A percentile compares a stretch with the other conserved stretches of the same genome.
phyloP scores from a whole-genome alignment of 2,888 invertebrate species.

The Latrodectus elegans region DNA sequence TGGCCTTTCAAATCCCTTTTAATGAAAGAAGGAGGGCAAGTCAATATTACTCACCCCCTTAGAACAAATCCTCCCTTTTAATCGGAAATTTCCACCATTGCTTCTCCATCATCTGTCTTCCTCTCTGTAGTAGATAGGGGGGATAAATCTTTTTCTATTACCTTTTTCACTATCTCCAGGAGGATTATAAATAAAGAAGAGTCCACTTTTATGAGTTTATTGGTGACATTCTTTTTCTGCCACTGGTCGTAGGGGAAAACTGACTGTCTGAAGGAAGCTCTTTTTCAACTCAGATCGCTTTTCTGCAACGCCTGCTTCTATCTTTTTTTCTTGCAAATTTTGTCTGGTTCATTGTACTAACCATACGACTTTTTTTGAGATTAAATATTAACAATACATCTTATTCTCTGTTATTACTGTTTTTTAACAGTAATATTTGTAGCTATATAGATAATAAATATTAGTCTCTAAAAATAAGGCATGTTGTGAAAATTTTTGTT shows the following conservation, averaged over 20 bases:
- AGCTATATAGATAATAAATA: no score
- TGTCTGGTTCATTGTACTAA: no score
- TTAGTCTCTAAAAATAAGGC: no score
- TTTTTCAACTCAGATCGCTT: background rate
- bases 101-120: background rate
- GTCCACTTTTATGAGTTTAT: background rate
- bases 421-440: no score
- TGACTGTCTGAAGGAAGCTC: background rate
- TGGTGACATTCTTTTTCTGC: background rate
- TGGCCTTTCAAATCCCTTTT: no score
- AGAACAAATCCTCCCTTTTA: background rate
- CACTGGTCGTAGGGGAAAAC: background rate
- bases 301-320: no score
- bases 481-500: no score
- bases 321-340: no score
- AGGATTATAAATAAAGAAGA: conserved; percentile 1
- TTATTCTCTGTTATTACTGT: no score
- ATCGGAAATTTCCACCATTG: background rate
- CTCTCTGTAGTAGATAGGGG: background rate
- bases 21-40: no score
- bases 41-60: background rate
- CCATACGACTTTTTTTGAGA: no score
- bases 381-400: no score
- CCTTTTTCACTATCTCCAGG: background rate
- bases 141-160: background rate